Evolutionary conservation across 2,888 invertebrate genomes (phyloP), one percentile per base, ranked within the genome.

Genomic region (Ypsolopha scabrella): DNA sequence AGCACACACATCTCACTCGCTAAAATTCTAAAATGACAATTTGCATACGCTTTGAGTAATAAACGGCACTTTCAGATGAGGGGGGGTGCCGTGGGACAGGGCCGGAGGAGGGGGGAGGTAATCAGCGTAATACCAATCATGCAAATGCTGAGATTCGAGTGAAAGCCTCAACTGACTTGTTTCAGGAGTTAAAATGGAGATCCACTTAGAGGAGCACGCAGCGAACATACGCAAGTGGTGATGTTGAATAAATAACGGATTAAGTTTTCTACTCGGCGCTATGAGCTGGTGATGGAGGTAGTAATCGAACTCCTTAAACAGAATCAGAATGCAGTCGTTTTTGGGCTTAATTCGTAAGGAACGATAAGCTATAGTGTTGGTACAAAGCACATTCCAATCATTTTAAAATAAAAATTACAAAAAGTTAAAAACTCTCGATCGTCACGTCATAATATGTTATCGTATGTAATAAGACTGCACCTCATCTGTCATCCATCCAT

Each of bases 101-200:
- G 10, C 9, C 54, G 54, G 58, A 51, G 57, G 60, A 58, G 63
- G 57, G n/a, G 57, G 60, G 64, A 64, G 65, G 71, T 83, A 86
- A 85, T 83, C 82, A 85, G 80, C 79, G 82, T 83, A 85, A 85
- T 86, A 69, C 75, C 83, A 86, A 86, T 86, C 85, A 86, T 86
- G 85, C 83, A 85, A 86, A 86, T 86, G 78, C 67, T 67, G 85
- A 83, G 83, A 82, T 81, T 79, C 83, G 70, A 78, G 82, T 86
- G 85, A 86, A 83, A 85, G 83, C 85, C 76, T 79, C 80, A 79
- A 80, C 80, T 75, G 78, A 80, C 80, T 83, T 82, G 85, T 85
- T 86, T 83, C 85, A 85, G 83, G 83, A 86, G 85, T 85, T 86
- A 86, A 86, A 86, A 86, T 85, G 83, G 79, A 83, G 83, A 86